Conservation (phyloP, 2,113 vertebrate species). For the Chaetops frenatus region DNA sequence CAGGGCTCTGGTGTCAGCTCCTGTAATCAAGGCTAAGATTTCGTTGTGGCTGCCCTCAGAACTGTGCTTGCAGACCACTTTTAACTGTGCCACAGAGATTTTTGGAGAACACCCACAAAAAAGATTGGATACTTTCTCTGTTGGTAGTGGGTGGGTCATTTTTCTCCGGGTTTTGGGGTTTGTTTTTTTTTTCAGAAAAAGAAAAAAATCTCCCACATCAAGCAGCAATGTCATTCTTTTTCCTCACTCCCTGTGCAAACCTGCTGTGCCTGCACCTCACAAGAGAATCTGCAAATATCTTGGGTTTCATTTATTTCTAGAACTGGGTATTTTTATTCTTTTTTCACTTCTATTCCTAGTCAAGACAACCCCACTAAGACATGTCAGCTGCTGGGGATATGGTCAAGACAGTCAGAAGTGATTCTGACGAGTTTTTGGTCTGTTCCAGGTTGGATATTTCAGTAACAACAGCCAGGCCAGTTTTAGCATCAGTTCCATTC, state of each 20-base stretch:
- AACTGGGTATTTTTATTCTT: neutral
- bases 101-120: neutral
- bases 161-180: neutral
- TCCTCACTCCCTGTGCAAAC: neutral
- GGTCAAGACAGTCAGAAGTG: neutral
- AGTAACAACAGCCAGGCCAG: neutral
- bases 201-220: neutral
- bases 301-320: neutral
- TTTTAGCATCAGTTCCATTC: neutral
- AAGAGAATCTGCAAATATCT: neutral
- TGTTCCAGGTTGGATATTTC: neutral
- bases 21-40: neutral
- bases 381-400: neutral
- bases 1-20: neutral
- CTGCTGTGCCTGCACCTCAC: neutral
- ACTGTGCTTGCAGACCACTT: slow-evolving; percentile 26
- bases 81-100: slow-evolving; percentile 51
- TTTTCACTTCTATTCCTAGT: neutral
- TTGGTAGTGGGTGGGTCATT: neutral
- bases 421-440: neutral
- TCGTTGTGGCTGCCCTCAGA: slow-evolving; percentile 28
- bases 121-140: neutral
- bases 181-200: neutral
- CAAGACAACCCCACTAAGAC: neutral
- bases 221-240: slow-evolving; percentile 10